Evolutionary conservation across 2,888 invertebrate species (phyloP).

Genomic region (Pammene fasciana): DNA sequence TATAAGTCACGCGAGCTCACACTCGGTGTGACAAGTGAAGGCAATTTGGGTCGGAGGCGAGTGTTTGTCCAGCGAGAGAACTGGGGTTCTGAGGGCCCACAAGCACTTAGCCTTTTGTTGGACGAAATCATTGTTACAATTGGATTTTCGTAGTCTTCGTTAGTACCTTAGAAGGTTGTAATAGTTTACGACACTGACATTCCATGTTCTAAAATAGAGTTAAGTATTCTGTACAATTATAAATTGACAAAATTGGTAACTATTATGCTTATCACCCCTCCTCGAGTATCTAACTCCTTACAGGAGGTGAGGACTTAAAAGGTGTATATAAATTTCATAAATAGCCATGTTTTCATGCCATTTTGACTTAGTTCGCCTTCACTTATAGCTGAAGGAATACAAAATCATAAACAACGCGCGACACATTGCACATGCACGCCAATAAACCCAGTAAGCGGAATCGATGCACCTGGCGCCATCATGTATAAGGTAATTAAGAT

Average conservation of each 20-base stretch:
- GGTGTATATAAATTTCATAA: too few species aligned
- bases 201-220: neutral
- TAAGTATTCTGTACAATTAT: too few species aligned
- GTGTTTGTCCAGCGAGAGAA: constrained; percentile 61
- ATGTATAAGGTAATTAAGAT: constrained; percentile 36
- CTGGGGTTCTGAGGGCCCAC: constrained; percentile 45
- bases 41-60: constrained; percentile 64
- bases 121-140: constrained; percentile 2
- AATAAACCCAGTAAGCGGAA: constrained; percentile 37
- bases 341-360: too few species aligned
- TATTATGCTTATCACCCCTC: too few species aligned
- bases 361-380: too few species aligned
- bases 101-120: constrained; percentile 46
- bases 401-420: constrained; percentile 1
- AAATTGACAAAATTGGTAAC: too few species aligned
- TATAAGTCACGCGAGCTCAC: constrained; percentile 61
- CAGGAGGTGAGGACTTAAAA: too few species aligned
- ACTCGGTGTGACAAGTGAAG: constrained; percentile 62
- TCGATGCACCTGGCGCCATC: constrained; percentile 41
- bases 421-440: constrained; percentile 30
- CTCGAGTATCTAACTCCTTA: too few species aligned
- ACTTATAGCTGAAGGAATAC: neutral
- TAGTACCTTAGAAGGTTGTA: neutral
- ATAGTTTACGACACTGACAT: neutral
- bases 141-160: neutral